A percentile compares a stretch with the other conserved stretches of the same genome.
Conservation (phyloP, 2,113 vertebrate species). For the Neolamprologus fasciatus region DNA sequence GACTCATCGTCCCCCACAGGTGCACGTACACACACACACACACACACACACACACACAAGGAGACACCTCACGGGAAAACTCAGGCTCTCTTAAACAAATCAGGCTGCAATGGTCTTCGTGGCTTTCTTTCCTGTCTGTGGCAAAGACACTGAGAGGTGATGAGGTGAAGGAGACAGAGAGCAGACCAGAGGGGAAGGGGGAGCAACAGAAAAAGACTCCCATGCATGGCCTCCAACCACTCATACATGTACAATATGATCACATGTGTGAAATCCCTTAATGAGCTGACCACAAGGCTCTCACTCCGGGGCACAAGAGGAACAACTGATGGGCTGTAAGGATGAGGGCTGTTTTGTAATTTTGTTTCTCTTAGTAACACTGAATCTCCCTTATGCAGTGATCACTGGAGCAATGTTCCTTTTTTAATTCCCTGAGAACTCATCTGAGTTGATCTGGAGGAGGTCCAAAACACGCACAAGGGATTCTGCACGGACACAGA, state of each 20-base stretch:
- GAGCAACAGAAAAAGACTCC: conserved; percentile 6
- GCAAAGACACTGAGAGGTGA: conserved; percentile 45
- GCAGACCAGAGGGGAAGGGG: conserved; percentile 31
- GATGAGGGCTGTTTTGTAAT: conserved; percentile 29
- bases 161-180: conserved; percentile 68
- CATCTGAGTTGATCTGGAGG: conserved; percentile 60
- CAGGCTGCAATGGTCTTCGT: conserved; percentile 31
- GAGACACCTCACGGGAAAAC: not conserved
- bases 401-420: conserved; percentile 47
- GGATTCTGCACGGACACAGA: conserved; percentile 12
- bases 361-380: conserved; percentile 37
- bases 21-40: not conserved
- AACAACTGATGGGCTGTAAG: conserved; percentile 47
- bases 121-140: conserved; percentile 23
- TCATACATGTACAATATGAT: conserved; percentile 17
- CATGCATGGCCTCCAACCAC: conserved; percentile 6
- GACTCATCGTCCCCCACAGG: not conserved
- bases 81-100: conserved; percentile 32
- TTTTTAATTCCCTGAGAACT: conserved; percentile 21
- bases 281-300: conserved; percentile 40
- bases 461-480: conserved; percentile 53
- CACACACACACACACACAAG: not conserved
- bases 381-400: conserved; percentile 33
- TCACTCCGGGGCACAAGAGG: conserved; percentile 5
- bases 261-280: conserved; percentile 53